These are phyloP conservation scores for Danionella dracula DNA, from an alignment of 2,797 vertebrate species.

Conservation along the genomic window DNA sequence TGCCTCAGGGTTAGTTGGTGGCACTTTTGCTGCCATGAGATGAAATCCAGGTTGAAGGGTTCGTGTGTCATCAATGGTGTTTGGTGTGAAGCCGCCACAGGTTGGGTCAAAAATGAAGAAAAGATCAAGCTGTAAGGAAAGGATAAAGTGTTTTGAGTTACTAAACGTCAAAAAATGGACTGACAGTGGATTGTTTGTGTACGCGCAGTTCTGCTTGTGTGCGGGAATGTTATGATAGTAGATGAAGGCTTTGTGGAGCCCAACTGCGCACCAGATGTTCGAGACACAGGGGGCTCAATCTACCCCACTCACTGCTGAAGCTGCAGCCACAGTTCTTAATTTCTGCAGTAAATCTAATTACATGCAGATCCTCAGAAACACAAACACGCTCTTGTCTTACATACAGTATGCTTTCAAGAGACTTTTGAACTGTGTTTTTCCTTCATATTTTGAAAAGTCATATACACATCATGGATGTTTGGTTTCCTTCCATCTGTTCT, in stretches of 20 bases:
- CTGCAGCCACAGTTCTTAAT: constrained; percentile 22
- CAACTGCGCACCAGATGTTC: constrained; percentile 78
- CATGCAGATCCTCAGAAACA: constrained; percentile 12
- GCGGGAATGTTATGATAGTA: constrained; percentile 20
- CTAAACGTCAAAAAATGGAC: not conserved
- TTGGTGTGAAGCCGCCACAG: not conserved
- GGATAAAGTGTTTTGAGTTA: constrained; percentile 7
- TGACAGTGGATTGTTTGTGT: constrained; percentile 19
- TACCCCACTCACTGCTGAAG: constrained; percentile 20
- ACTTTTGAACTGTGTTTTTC: not conserved
- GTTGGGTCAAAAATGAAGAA: constrained; percentile 20
- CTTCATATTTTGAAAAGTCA: not conserved
- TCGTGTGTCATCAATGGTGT: constrained; percentile 11
- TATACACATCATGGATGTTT: not conserved
- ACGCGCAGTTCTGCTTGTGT: constrained; percentile 15
- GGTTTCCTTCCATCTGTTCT: constrained; percentile 3
- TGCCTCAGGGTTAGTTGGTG: constrained; percentile 26
- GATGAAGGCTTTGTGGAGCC: constrained; percentile 45
- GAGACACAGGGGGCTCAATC: constrained; percentile 57
- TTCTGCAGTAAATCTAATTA: constrained; percentile 20
- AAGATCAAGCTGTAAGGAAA: not conserved
- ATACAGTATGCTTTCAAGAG: not conserved
- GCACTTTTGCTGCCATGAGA: constrained; percentile 4
- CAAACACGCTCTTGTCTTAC: constrained; percentile 6
- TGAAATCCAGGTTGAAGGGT: constrained; percentile 2